phyloP scores from a whole-genome alignment of 64 coral and sea anemone species.

The Montipora efflorescens region DNA sequence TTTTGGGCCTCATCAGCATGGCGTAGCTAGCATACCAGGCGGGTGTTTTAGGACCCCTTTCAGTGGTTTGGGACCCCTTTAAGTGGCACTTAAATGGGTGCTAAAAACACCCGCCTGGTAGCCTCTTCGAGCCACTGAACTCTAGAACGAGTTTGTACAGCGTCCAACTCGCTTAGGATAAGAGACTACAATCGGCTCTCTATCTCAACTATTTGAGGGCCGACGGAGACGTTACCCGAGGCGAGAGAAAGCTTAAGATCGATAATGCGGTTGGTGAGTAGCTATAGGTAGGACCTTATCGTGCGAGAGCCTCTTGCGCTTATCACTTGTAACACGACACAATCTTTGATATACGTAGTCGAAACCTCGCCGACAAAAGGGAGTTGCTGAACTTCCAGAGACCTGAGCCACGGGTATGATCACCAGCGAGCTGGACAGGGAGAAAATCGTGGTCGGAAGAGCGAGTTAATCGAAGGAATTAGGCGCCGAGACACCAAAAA shows the following conservation, averaged over 20 bases:
- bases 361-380: background rate
- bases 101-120: background rate
- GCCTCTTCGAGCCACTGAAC: slow-evolving; percentile 45
- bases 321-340: background rate
- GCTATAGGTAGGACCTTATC: background rate
- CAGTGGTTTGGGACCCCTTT: too few relatives aligned
- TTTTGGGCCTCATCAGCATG: too few relatives aligned
- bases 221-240: background rate
- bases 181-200: background rate
- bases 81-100: too few relatives aligned
- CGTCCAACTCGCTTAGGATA: background rate
- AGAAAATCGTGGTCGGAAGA: slow-evolving; percentile 38
- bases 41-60: too few relatives aligned
- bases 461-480: background rate
- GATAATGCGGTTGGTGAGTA: background rate
- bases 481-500: slow-evolving; percentile 12
- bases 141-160: background rate
- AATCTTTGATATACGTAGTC: background rate
- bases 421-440: background rate
- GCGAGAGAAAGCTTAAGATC: background rate
- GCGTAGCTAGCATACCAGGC: too few relatives aligned
- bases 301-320: background rate
- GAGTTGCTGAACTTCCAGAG: slow-evolving; percentile 23
- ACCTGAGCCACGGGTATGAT: background rate
- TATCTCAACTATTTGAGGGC: background rate